Conservation (phyloP, 2,797 vertebrate species). For the Melanotaenia pygmaea region DNA sequence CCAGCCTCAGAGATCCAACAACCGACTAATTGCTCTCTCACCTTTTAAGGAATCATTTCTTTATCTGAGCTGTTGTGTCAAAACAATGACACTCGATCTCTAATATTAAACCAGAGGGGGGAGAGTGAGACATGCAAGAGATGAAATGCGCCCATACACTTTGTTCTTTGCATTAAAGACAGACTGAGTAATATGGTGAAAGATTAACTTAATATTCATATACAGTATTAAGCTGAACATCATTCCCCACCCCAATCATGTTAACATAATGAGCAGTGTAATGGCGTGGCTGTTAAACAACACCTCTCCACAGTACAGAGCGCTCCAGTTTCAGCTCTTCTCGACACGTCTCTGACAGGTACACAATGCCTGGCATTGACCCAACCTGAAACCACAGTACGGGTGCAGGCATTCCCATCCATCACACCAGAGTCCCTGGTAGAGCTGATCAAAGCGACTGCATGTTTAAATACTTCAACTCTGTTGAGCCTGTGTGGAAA, state of each 20-base stretch:
- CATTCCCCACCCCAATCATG: slow-evolving; percentile 70
- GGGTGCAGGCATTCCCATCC: slow-evolving; percentile 53
- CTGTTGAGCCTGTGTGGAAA: slow-evolving; percentile 11
- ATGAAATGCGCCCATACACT: slow-evolving; percentile 14
- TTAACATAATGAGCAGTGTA: slow-evolving; percentile 74
- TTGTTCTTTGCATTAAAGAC: slow-evolving; percentile 46
- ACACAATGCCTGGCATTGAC: slow-evolving; percentile 70
- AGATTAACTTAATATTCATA: slow-evolving; percentile 53
- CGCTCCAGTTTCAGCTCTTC: slow-evolving; percentile 62
- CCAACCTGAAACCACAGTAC: slow-evolving; percentile 45
- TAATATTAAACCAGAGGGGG: slow-evolving; percentile 57
- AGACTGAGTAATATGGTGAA: slow-evolving; percentile 43
- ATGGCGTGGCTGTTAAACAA: slow-evolving; percentile 67
- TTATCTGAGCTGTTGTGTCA: slow-evolving; percentile 77
- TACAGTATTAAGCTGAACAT: slow-evolving; percentile 48
- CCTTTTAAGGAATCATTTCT: slow-evolving; percentile 78
- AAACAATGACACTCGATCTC: slow-evolving; percentile 80
- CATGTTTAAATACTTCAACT: slow-evolving; percentile 15
- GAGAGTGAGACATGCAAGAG: slow-evolving; percentile 16
- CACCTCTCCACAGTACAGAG: slow-evolving; percentile 51
- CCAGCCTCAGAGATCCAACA: slow-evolving; percentile 67
- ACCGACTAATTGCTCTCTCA: slow-evolving; percentile 80
- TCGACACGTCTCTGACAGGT: slow-evolving; percentile 72
- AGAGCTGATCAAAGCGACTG: slow-evolving; percentile 28
- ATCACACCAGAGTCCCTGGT: slow-evolving; percentile 40